Conservation (phyloP, 2,888 invertebrate species). For the Zeuzera pyrina region DNA sequence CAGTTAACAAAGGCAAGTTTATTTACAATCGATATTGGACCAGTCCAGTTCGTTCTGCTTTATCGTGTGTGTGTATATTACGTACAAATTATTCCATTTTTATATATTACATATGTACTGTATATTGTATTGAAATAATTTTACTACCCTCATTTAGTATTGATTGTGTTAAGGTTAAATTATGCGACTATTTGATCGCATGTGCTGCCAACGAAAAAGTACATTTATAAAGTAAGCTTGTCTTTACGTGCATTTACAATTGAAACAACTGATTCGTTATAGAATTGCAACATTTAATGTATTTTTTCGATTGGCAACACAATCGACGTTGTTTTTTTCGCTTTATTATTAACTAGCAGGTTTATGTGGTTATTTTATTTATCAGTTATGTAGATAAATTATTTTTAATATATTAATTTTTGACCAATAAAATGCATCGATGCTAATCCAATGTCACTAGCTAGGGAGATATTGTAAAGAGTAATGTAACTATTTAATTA, state of each 20-base stretch:
- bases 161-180: too few species aligned
- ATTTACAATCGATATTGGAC: too few species aligned
- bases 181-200: neutral
- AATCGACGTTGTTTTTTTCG: conserved; percentile 25
- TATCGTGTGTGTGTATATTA: conserved; percentile 24
- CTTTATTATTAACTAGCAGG: conserved; percentile 38
- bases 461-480: conserved; percentile 70
- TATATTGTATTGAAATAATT: conserved; percentile 23
- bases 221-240: conserved; percentile 1
- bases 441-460: conserved; percentile 61
- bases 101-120: conserved; percentile 18
- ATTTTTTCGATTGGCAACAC: conserved; percentile 37
- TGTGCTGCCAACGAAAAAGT: conserved; percentile 26
- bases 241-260: conserved; percentile 1
- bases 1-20: too few species aligned
- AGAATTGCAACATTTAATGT: too few species aligned
- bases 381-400: conserved; percentile 64
- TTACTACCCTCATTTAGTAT: conserved; percentile 32
- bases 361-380: conserved; percentile 54
- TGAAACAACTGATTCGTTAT: too few species aligned
- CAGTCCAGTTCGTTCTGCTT: conserved; percentile 19
- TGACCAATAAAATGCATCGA: conserved; percentile 68
- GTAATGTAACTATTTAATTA: conserved; percentile 72
- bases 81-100: conserved; percentile 44
- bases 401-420: conserved; percentile 61